Conservation (phyloP, 1,140 invertebrate genomes). For the Chironomus tepperi region DNA sequence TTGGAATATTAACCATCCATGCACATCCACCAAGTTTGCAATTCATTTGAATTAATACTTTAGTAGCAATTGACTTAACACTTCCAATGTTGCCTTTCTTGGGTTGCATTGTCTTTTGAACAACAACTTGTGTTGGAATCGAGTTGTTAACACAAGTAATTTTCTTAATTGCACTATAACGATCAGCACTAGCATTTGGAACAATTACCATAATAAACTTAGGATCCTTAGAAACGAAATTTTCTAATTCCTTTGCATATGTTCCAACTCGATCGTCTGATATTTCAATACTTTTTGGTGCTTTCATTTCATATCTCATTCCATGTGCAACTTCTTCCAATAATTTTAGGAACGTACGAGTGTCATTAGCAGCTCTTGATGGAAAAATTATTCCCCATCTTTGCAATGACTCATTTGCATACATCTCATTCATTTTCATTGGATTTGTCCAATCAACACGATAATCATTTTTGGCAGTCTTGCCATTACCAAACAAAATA, state of each 20-base stretch:
- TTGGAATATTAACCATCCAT: conserved; percentile 67
- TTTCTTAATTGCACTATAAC: conserved; percentile 62
- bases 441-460: conserved; percentile 56
- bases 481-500: conserved; percentile 42
- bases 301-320: conserved; percentile 38
- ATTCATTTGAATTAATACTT: conserved; percentile 79
- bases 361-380: conserved; percentile 36
- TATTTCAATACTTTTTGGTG: conserved; percentile 39
- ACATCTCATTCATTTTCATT: conserved; percentile 43
- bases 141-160: conserved; percentile 47
- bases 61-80: conserved; percentile 70
- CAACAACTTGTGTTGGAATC: conserved; percentile 66
- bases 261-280: conserved; percentile 42
- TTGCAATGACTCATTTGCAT: conserved; percentile 37
- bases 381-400: conserved; percentile 48
- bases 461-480: conserved; percentile 36
- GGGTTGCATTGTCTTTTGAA: conserved; percentile 39
- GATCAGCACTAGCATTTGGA: conserved; percentile 58
- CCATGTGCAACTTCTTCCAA: conserved; percentile 41
- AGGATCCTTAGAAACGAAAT: conserved; percentile 44
- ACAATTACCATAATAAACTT: conserved; percentile 59
- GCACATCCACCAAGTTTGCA: conserved; percentile 84
- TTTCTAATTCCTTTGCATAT: conserved; percentile 50
- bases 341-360: conserved; percentile 40
- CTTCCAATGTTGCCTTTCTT: conserved; percentile 29